phyloP scores from a whole-genome alignment of 1,140 invertebrate species.

The Philopotamus ludificatus region DNA sequence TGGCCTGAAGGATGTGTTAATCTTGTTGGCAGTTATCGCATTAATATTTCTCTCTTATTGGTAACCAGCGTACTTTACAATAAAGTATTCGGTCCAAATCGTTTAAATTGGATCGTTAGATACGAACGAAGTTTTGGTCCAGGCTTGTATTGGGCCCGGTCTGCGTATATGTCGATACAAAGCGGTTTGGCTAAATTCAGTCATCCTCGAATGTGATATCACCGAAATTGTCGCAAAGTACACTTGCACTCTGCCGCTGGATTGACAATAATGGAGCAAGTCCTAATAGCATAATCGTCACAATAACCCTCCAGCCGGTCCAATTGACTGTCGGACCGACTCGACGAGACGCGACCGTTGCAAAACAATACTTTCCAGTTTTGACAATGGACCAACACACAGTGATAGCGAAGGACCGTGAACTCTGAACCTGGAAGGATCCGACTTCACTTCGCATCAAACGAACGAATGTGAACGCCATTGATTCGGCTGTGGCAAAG shows the following conservation, averaged over 20 bases:
- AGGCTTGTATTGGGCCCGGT: neutral
- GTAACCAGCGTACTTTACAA: neutral
- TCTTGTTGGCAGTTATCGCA: slow-evolving; percentile 5
- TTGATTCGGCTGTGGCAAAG: no score
- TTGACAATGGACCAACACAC: neutral
- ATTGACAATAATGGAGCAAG: slow-evolving; percentile 9
- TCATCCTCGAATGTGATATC: neutral
- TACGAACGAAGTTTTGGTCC: neutral
- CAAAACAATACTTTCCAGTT: slow-evolving; percentile 22
- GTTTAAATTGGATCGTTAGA: neutral
- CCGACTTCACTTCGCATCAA: no score
- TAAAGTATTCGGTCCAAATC: neutral
- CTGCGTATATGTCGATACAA: neutral
- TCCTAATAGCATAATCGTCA: slow-evolving; percentile 39
- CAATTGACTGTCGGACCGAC: slow-evolving; percentile 31
- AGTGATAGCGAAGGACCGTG: no score
- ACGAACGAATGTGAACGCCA: no score
- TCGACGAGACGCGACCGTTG: slow-evolving; percentile 13
- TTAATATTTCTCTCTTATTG: no score
- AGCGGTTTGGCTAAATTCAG: no score
- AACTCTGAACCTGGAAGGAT: no score
- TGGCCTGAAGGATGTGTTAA: slow-evolving; percentile 31
- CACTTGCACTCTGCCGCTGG: slow-evolving; percentile 9
- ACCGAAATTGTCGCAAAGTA: slow-evolving; percentile 1
- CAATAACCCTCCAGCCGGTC: slow-evolving; percentile 33